These are phyloP conservation scores for Mesorhabditis spiculigera DNA, from an alignment of 2,888 invertebrate species.

Conservation along the genomic window DNA sequence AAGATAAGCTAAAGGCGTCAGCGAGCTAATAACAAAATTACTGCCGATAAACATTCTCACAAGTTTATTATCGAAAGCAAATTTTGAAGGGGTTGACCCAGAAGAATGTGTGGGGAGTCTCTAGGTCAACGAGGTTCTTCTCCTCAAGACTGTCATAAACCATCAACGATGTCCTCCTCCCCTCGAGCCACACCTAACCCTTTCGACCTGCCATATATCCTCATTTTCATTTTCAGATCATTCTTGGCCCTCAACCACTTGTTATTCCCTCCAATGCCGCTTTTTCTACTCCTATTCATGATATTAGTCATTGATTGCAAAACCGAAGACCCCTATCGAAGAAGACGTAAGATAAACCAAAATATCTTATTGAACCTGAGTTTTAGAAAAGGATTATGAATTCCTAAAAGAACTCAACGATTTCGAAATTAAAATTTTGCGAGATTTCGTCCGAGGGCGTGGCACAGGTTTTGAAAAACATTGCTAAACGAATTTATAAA, in stretches of 20 bases:
- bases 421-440: conserved; percentile 36
- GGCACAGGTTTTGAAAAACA: conserved; percentile 26
- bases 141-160: no score
- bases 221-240: no score
- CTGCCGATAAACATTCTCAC: no score
- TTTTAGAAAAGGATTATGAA: conserved; percentile 8
- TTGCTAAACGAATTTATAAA: conserved; percentile 20
- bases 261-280: neutral
- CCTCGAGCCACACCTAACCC: no score
- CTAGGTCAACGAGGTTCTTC: no score
- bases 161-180: no score
- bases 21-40: no score
- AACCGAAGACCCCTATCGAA: neutral
- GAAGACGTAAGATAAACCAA: neutral
- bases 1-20: no score
- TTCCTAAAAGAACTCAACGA: conserved; percentile 27
- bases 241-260: neutral
- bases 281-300: conserved; percentile 3
- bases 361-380: neutral
- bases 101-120: no score
- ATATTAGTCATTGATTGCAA: neutral
- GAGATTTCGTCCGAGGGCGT: conserved; percentile 41
- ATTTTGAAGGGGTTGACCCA: no score
- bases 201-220: no score
- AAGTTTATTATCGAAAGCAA: no score